Conservation (phyloP, 2,888 invertebrate genomes). For the Andrena minutula region DNA sequence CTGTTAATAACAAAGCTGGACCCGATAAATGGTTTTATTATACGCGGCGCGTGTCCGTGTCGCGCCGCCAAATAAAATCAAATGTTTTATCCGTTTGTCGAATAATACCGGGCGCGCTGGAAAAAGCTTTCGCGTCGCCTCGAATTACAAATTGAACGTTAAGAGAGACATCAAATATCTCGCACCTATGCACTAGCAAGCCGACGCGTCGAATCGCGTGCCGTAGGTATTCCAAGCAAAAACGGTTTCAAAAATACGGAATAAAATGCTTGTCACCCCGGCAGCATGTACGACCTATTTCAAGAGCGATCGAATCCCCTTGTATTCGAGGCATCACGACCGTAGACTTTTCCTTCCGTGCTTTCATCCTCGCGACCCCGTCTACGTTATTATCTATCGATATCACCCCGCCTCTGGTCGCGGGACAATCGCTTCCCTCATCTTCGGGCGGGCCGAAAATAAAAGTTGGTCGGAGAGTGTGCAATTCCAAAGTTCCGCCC, state of each 20-base stretch:
- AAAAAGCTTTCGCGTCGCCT: background rate
- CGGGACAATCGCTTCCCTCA: conserved; percentile 48
- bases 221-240: background rate
- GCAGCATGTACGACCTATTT: conserved; percentile 35
- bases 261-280: background rate
- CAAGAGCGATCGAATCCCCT: conserved; percentile 32
- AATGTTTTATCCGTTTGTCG: conserved; percentile 28
- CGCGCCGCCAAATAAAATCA: conserved; percentile 17
- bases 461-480: conserved; percentile 33
- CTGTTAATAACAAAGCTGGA: conserved; percentile 9
- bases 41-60: background rate
- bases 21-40: conserved; percentile 40
- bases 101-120: conserved; percentile 18
- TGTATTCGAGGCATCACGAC: conserved; percentile 24
- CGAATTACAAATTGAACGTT: conserved; percentile 31
- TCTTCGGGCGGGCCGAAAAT: conserved; percentile 29
- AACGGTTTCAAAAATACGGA: background rate
- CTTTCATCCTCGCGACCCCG: conserved; percentile 26
- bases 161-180: background rate
- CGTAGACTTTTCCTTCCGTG: conserved; percentile 12
- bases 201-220: background rate
- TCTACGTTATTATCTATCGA: conserved; percentile 54
- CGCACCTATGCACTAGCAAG: background rate
- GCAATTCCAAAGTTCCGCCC: conserved; percentile 30
- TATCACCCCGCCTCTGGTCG: conserved; percentile 34